These are phyloP conservation scores for Pao palembangensis DNA, from an alignment of 2,113 vertebrate genomes.

Conservation along the genomic window DNA sequence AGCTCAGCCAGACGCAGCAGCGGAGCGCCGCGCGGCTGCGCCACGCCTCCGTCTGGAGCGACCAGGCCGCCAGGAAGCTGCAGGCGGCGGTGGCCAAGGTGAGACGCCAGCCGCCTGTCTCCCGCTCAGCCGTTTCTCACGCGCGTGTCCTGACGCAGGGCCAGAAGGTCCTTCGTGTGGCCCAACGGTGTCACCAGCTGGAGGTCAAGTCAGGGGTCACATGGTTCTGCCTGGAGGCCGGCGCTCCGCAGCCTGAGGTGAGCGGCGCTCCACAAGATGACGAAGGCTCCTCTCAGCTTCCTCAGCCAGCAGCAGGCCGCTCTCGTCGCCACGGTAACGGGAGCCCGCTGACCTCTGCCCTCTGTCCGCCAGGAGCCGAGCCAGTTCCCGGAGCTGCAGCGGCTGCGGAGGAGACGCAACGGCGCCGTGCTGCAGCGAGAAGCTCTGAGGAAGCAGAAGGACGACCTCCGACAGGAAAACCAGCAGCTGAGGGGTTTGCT, in stretches of 20 bases:
- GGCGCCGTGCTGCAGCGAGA: neutral
- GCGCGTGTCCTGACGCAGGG: conserved; percentile 22
- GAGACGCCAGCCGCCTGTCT: neutral
- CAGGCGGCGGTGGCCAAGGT: conserved; percentile 22
- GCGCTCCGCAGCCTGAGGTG: neutral
- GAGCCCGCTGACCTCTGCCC: neutral
- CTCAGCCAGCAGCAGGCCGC: neutral
- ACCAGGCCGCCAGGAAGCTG: neutral
- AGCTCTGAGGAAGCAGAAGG: neutral
- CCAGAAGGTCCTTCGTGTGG: neutral
- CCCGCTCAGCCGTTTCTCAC: neutral
- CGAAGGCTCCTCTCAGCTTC: neutral
- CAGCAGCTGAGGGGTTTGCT: conserved; percentile 21
- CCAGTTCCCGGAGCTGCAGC: conserved; percentile 2
- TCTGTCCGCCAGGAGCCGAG: neutral
- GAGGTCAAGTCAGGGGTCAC: neutral
- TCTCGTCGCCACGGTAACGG: neutral
- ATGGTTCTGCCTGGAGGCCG: accelerated
- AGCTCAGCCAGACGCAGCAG: neutral
- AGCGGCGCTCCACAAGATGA: too few species aligned
- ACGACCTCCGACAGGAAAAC: conserved; percentile 24
- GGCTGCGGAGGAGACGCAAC: neutral
- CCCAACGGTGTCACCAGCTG: conserved; percentile 8
- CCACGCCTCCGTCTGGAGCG: conserved; percentile 9
- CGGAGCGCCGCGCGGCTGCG: neutral